These are phyloP conservation scores for Polyommatus icarus DNA, from an alignment of 2,888 invertebrate genomes.

Conservation along the genomic window DNA sequence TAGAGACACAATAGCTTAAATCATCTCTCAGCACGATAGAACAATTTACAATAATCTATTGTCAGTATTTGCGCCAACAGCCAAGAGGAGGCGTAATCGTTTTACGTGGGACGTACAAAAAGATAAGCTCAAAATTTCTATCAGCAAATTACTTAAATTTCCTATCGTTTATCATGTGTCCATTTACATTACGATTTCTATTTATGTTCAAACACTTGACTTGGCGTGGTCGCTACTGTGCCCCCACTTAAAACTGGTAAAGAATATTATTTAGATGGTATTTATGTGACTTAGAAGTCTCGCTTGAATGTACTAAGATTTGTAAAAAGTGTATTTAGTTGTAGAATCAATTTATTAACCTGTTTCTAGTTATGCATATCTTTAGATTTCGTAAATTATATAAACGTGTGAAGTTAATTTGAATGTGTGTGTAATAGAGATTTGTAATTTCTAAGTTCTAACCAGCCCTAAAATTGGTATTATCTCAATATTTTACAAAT, in stretches of 20 bases:
- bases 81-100: conserved; percentile 21
- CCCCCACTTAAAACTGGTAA: conserved; percentile 48
- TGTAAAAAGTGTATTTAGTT: conserved; percentile 80
- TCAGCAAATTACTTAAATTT: conserved; percentile 23
- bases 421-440: conserved; percentile 6
- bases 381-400: conserved; percentile 69
- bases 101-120: conserved; percentile 26
- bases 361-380: conserved; percentile 79
- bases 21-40: conserved; percentile 45
- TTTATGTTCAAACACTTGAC: background rate
- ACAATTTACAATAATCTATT: conserved; percentile 49
- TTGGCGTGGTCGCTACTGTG: background rate
- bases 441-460: background rate
- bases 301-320: conserved; percentile 71
- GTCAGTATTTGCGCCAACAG: conserved; percentile 40
- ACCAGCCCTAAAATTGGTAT: background rate
- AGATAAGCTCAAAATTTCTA: conserved; percentile 16
- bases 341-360: conserved; percentile 73
- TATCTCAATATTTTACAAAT: too few relatives aligned
- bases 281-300: conserved; percentile 69
- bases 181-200: conserved; percentile 2
- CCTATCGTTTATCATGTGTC: background rate
- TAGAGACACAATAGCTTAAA: conserved; percentile 47
- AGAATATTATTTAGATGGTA: conserved; percentile 58
- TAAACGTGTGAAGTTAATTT: conserved; percentile 23